Evolutionary conservation across 2,113 vertebrate species (phyloP), one percentile per base, ranked within the genome.

Genomic region (Perca flavescens): DNA sequence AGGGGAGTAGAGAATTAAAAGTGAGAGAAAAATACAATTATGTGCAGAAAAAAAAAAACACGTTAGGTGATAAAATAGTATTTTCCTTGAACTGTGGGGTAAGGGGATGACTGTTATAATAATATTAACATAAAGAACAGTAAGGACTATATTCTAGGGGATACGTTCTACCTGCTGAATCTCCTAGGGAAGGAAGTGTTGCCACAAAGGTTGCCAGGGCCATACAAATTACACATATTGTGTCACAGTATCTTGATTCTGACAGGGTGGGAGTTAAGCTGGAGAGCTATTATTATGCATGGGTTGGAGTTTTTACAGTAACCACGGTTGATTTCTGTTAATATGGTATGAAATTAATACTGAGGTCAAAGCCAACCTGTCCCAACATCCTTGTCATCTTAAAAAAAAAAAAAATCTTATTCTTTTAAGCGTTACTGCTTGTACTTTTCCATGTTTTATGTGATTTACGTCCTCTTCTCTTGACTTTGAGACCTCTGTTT

Each of bases 71-170:
- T 94, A 92, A 94, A 94, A 95, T 94, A 95, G 94, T 90, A 91
- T 94, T 94, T 95, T 90, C 94, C 93, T 94, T 95, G 91, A 95
- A 94, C 94, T 93, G 69, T 78, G 43, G 87, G 91, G 82, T 93
- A 93, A 90, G 86, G 88, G 71, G 88, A 89, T 84, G 79, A 74
- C 74, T 89, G 56, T 85, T 90, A 66, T 88, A 6, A 83, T 81
- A 85, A 85, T 83, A 91, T 88, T 82, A 86, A 75, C 83, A 88
- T 91, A 90, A 89, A 92, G 83, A 83, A 87, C 65, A 83, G 53
- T 54, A 82, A 70, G 52, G 80, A 68, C 85, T 74, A 74, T 69
- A 76, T 88, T 87, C 70, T 71, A 73, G 49, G 54, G 89, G 86
- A 88, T 82, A 56, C 86, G 67, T 63, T 84, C 81, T 78, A 74